Conservation (phyloP, 1,140 invertebrate species). For the Goniozus legneri region DNA sequence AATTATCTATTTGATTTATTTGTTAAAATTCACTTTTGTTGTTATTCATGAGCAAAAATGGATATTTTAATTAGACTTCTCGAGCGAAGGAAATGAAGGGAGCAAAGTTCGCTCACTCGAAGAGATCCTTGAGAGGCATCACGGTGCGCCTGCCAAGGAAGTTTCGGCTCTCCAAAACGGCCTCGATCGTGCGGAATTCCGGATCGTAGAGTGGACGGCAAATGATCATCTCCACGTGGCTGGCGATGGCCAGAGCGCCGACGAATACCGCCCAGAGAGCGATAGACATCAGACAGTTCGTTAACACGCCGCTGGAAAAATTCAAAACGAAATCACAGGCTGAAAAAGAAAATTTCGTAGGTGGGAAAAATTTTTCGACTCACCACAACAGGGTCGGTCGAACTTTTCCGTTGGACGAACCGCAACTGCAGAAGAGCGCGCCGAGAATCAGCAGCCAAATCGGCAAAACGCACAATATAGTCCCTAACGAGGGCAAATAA, state of each 20-base stretch:
- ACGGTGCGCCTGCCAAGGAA: constrained; percentile 39
- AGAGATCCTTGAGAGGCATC: constrained; percentile 39
- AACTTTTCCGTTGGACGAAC: constrained; percentile 55
- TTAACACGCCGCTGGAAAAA: constrained; percentile 38
- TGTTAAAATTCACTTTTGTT: too few relatives aligned
- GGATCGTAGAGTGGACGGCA: constrained; percentile 47
- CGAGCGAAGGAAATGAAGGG: background rate
- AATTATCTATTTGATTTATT: too few relatives aligned
- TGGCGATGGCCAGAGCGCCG: constrained; percentile 33
- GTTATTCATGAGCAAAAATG: too few relatives aligned
- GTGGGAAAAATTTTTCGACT: constrained; percentile 14
- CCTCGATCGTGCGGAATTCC: constrained; percentile 39
- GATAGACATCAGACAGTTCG: constrained; percentile 41
- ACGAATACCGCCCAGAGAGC: constrained; percentile 40
- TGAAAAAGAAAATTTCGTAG: too few relatives aligned
- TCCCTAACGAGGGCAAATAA: too few relatives aligned
- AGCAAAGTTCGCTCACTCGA: constrained; percentile 35
- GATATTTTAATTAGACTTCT: background rate
- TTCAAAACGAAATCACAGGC: too few relatives aligned
- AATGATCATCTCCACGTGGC: constrained; percentile 41
- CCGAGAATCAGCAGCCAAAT: constrained; percentile 52
- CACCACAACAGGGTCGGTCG: constrained; percentile 55
- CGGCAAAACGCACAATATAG: constrained; percentile 43
- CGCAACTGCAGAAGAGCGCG: constrained; percentile 56
- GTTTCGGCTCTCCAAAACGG: constrained; percentile 38